Conservation (phyloP, 2,888 invertebrate genomes). For the Deroplatys truncata region DNA sequence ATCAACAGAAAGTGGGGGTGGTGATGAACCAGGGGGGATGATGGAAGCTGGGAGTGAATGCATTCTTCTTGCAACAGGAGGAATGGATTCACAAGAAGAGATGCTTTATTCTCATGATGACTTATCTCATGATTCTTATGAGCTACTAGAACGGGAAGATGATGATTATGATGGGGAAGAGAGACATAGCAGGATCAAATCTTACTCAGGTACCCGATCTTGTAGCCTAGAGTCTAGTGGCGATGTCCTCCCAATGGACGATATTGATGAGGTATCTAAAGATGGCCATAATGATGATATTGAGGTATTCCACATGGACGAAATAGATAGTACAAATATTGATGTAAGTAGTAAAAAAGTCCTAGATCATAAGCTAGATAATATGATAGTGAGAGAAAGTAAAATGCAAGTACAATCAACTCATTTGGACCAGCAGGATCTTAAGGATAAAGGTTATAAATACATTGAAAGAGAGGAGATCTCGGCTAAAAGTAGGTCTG, state of each 20-base stretch:
- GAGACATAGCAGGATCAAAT: constrained; percentile 2
- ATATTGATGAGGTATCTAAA: constrained; percentile 54
- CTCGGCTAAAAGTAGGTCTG: neutral
- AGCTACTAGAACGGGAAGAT: constrained; percentile 72
- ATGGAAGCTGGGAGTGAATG: constrained; percentile 51
- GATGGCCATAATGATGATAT: constrained; percentile 39
- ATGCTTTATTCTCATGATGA: constrained; percentile 67
- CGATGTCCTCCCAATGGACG: constrained; percentile 70
- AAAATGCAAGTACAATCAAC: neutral
- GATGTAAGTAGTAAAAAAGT: neutral
- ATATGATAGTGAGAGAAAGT: neutral
- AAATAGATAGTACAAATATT: constrained; percentile 38
- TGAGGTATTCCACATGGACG: constrained; percentile 74
- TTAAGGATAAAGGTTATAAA: neutral
- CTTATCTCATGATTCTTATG: constrained; percentile 84
- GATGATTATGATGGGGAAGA: constrained; percentile 40
- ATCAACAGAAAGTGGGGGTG: constrained; percentile 62
- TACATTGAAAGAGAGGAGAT: neutral
- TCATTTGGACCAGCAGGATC: neutral
- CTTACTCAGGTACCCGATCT: constrained; percentile 46
- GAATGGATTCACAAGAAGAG: constrained; percentile 36
- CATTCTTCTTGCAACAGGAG: constrained; percentile 34
- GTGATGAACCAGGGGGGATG: constrained; percentile 62
- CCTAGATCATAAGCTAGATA: neutral
- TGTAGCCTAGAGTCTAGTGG: constrained; percentile 75